Percentiles rank a stretch among this genome's conserved stretches.
Evolutionary conservation across 2,888 invertebrate species (phyloP).

Genomic region (Eupelmus urozonus): DNA sequence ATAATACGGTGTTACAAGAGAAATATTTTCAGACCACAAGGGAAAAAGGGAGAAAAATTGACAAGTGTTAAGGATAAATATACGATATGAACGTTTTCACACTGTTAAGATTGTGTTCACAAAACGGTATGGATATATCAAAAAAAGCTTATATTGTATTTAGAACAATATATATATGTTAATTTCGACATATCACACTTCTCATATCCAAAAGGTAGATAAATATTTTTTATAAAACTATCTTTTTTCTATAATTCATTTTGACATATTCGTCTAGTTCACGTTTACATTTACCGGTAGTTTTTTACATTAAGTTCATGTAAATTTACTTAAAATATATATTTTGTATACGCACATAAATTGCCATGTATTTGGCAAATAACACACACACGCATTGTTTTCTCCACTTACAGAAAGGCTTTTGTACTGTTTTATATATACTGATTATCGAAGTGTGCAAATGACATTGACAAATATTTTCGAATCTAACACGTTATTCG

Average conservation of each 20-base stretch:
- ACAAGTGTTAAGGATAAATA: slow-evolving; percentile 46
- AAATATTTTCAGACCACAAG: slow-evolving; percentile 55
- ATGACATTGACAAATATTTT: slow-evolving; percentile 47
- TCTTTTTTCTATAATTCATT: slow-evolving; percentile 23
- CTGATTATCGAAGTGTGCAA: slow-evolving; percentile 46
- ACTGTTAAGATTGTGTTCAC: slow-evolving; percentile 45
- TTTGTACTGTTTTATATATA: slow-evolving; percentile 56
- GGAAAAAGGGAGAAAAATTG: slow-evolving; percentile 32
- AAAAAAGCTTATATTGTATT: slow-evolving; percentile 49
- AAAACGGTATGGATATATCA: slow-evolving; percentile 26
- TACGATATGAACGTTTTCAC: slow-evolving; percentile 46
- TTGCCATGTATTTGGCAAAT: neutral
- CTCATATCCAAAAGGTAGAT: slow-evolving; percentile 46
- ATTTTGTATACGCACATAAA: slow-evolving; percentile 27
- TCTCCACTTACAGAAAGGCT: slow-evolving; percentile 36
- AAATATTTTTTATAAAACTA: slow-evolving; percentile 45
- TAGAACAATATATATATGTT: slow-evolving; percentile 13
- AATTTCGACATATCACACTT: slow-evolving; percentile 53
- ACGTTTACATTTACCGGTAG: slow-evolving; percentile 5
- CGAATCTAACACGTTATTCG: slow-evolving; percentile 48
- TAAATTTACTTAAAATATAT: slow-evolving; percentile 30
- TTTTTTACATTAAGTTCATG: slow-evolving; percentile 9
- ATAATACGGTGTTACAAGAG: slow-evolving; percentile 53
- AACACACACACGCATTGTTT: neutral
- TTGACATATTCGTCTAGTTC: slow-evolving; percentile 11